These are phyloP conservation scores for Lacanobia oleracea DNA, from an alignment of 2,888 invertebrate genomes.

Conservation along the genomic window DNA sequence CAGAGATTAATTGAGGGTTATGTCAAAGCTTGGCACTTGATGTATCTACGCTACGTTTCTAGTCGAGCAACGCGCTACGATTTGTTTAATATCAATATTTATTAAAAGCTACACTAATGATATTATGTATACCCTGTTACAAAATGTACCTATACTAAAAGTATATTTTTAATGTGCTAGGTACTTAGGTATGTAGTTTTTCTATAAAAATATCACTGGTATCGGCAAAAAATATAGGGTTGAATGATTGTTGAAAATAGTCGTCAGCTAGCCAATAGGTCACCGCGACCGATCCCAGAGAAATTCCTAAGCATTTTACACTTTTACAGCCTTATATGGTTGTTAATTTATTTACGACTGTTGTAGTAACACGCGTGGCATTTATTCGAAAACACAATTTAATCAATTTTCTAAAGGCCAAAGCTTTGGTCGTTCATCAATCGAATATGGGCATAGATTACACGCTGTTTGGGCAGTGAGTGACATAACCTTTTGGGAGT, in stretches of 20 bases:
- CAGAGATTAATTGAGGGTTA: conserved; percentile 46
- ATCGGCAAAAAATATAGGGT: background rate
- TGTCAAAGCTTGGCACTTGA: conserved; percentile 46
- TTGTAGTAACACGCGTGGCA: conserved; percentile 30
- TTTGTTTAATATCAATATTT: conserved; percentile 2
- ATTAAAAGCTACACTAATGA: background rate
- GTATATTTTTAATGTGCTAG: background rate
- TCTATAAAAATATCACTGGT: background rate
- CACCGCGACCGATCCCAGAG: conserved; percentile 12
- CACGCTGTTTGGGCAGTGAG: conserved; percentile 9
- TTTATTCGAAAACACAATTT: conserved; percentile 41
- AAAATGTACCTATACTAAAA: background rate
- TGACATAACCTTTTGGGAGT: conserved; percentile 12
- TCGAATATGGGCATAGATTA: conserved; percentile 17
- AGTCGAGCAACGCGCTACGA: background rate
- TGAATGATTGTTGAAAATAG: background rate
- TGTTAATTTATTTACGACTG: conserved; percentile 33
- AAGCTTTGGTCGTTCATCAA: conserved; percentile 22
- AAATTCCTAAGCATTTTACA: conserved; percentile 34
- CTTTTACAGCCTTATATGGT: conserved; percentile 28
- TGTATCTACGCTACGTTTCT: conserved; percentile 21
- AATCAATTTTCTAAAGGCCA: conserved; percentile 45
- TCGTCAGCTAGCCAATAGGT: conserved; percentile 19
- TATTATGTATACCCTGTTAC: no score
- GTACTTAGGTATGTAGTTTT: background rate